Conservation (phyloP, 2,797 vertebrate genomes). For the Phrynocephalus vlangalii region DNA sequence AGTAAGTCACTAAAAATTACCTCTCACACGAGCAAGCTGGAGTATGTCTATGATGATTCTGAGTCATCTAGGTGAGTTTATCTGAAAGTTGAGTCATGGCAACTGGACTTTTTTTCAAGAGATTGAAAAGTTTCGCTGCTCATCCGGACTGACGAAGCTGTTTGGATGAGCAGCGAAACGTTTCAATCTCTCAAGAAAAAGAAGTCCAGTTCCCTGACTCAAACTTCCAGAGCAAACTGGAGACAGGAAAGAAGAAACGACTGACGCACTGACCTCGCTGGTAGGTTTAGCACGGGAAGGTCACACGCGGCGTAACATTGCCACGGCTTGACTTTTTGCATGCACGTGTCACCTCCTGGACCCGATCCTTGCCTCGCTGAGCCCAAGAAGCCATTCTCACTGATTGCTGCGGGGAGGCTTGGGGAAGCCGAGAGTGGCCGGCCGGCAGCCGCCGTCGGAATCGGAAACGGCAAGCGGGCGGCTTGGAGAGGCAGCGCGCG, state of each 20-base stretch:
- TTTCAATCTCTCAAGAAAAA: too few relatives aligned
- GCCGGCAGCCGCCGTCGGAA: not conserved
- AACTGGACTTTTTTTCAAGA: too few relatives aligned
- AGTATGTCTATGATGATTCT: too few relatives aligned
- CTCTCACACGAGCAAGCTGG: not conserved
- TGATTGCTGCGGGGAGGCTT: not conserved
- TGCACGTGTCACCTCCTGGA: not conserved
- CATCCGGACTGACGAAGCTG: too few relatives aligned
- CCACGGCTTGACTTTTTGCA: not conserved
- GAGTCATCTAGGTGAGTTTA: too few relatives aligned
- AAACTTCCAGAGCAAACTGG: not conserved
- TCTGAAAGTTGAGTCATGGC: too few relatives aligned
- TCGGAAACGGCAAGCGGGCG: too few relatives aligned
- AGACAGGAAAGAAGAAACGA: not conserved
- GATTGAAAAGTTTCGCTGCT: too few relatives aligned
- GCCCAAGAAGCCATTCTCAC: not conserved
- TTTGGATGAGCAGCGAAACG: too few relatives aligned
- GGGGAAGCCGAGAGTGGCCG: not conserved
- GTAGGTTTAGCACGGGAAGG: not conserved
- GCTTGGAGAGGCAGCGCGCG: too few relatives aligned
- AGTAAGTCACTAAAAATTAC: not conserved
- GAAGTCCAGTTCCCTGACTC: too few relatives aligned
- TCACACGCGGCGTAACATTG: not conserved
- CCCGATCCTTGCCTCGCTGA: not conserved
- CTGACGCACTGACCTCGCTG: too few relatives aligned